Base-by-base conservation (phyloP, 1,140 invertebrate genomes). In the Agraylea sexmaculata region DNA sequence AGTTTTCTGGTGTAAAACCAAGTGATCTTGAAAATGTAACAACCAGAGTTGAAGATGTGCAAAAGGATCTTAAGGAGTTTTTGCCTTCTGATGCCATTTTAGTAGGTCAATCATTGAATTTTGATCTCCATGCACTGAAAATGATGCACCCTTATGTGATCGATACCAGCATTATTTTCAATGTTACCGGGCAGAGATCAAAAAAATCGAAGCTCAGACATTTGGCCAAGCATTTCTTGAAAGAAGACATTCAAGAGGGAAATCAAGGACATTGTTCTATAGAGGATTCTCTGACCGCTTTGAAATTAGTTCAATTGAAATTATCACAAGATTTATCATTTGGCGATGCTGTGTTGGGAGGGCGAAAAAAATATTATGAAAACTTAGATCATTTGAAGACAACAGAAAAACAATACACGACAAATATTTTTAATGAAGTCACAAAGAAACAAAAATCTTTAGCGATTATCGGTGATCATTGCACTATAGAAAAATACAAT, bases 91-190 rank as follows among this genome's bases (percentile, higher is more conserved):
- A 96, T 73, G 87, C 88, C 2, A 96, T 96, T 54, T 65, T 95
- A 15, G 78, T 91, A 47, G 92, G 92, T 0, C 92, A 97, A 52
- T 93, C 89, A 28, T 68, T 97, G n/a, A 81, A 86, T 53, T 70
- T 68, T 46, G 92, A 97, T 76, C 65, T 96, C 13, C 74, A 83
- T 56, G 83, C 88, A 13, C 59, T 96, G 46, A 80, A 83, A 69
- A 83, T 92, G 79, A 86, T 89, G 75, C 91, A 96, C 70, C 91
- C 91, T 0, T 96, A 95, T 62, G 70, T 93, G 4, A 93, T 97
- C 43, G 92, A 97, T 55, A 93, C 91, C 1, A 88, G 85, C 53
- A 71, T 92, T 2, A 87, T 93, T 46, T 96, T 77, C 54, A 96
- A 96, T 63, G 60, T 90, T 13, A 77, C 78, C 25, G 90, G 90